Conservation (phyloP, 2,797 vertebrate species). For the Uromys caudimaculatus region DNA sequence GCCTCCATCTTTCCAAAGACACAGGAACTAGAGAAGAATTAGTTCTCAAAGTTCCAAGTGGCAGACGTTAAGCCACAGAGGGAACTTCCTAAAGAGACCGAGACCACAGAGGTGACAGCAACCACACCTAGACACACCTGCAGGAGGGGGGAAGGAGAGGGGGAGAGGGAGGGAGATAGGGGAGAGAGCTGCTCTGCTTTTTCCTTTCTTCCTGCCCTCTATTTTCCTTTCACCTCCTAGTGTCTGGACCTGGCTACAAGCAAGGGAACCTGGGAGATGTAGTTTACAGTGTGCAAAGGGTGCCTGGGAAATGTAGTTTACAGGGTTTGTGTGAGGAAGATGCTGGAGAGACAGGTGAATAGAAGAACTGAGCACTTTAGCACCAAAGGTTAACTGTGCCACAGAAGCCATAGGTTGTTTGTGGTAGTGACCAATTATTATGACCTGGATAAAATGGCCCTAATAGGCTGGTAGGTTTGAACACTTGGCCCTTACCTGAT, state of each 20-base stretch:
- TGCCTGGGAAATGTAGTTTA: slow-evolving; percentile 48
- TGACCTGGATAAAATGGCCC: background rate
- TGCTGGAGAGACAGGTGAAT: background rate
- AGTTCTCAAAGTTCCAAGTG: background rate
- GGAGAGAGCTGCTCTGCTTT: background rate
- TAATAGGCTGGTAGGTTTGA: background rate
- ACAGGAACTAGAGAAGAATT: background rate
- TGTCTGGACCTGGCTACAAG: background rate
- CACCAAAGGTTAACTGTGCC: background rate
- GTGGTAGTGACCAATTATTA: background rate
- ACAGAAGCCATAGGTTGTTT: background rate
- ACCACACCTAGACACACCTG: background rate
- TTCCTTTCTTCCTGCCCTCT: background rate
- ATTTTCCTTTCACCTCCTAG: background rate
- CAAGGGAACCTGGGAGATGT: slow-evolving; percentile 59
- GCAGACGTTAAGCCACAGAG: background rate
- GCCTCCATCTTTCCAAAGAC: background rate
- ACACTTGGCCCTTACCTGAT: background rate
- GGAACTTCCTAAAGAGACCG: background rate
- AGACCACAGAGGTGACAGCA: background rate
- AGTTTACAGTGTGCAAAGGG: slow-evolving; percentile 7
- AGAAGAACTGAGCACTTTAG: background rate
- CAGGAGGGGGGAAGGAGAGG: background rate
- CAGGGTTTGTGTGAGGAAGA: background rate
- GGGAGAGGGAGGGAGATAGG: background rate